Conservation (phyloP, 2,113 vertebrate genomes). For the Phalacrocorax aristotelis region DNA sequence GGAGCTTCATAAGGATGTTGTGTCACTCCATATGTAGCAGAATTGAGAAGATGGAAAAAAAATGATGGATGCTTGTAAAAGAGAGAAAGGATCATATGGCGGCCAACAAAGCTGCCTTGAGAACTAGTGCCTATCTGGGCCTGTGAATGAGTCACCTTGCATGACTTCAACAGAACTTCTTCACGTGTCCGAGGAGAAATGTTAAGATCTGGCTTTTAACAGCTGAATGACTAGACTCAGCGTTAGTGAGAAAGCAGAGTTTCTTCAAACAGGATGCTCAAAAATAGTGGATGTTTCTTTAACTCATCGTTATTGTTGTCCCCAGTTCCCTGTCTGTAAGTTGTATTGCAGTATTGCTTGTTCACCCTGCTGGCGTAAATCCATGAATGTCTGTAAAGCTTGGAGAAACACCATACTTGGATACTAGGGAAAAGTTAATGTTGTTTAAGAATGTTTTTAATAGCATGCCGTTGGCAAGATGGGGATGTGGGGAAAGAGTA, state of each 20-base stretch:
- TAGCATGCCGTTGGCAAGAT: background rate
- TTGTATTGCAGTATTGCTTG: background rate
- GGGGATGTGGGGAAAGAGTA: background rate
- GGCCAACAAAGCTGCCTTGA: conserved; percentile 34
- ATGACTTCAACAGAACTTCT: background rate
- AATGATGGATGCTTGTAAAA: background rate
- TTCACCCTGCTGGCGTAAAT: background rate
- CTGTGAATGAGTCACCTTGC: background rate
- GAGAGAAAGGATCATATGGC: background rate
- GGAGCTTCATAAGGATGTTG: conserved; percentile 56
- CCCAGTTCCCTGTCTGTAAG: background rate
- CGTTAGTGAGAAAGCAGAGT: background rate
- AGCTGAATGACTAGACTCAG: background rate
- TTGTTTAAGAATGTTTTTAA: background rate
- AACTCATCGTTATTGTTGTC: background rate
- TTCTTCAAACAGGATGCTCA: background rate
- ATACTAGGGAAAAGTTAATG: background rate
- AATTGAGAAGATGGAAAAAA: background rate
- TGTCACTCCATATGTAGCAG: conserved; percentile 57
- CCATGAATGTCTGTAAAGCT: background rate
- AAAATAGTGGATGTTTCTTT: background rate
- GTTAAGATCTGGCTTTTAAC: background rate
- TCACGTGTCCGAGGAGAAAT: background rate
- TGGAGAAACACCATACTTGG: background rate
- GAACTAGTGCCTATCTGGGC: background rate